Percentiles rank a stretch among this genome's conserved stretches.
phyloP scores from a whole-genome alignment of 2,113 vertebrate species.

The Ascaphus truei region DNA sequence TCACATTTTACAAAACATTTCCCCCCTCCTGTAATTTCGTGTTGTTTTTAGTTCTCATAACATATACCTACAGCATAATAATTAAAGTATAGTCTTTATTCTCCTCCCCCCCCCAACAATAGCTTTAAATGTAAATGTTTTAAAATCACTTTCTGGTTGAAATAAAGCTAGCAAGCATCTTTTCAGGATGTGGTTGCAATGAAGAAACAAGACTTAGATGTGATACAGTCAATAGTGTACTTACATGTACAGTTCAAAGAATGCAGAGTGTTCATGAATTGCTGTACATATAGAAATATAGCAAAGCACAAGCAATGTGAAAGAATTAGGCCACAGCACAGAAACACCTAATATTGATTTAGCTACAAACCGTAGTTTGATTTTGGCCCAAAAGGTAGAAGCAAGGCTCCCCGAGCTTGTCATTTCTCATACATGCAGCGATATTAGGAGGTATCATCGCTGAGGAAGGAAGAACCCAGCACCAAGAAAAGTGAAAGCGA shows the following conservation, averaged over 20 bases:
- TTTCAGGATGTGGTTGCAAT: conserved; percentile 41
- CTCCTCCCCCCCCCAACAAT: no score
- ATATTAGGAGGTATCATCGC: conserved; percentile 97
- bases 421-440: conserved; percentile 98
- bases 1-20: no score
- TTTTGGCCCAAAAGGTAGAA: conserved; percentile 99
- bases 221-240: conserved; percentile 50
- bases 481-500: conserved; percentile 67
- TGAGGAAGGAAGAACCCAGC: conserved; percentile 93
- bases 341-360: conserved; percentile 82
- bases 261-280: conserved; percentile 72
- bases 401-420: conserved; percentile 97
- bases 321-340: conserved; percentile 86
- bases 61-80: no score
- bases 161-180: conserved; percentile 3
- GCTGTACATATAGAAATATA: conserved; percentile 80
- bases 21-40: no score
- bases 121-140: no score
- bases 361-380: conserved; percentile 99
- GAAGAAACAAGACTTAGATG: conserved; percentile 41
- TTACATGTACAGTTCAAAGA: conserved; percentile 63
- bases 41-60: no score
- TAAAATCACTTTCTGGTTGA: no score
- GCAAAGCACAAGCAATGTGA: conserved; percentile 77
- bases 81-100: no score